These are phyloP conservation scores for Peromyscus californicus DNA, from an alignment of 2,113 vertebrate species.

Conservation along the genomic window DNA sequence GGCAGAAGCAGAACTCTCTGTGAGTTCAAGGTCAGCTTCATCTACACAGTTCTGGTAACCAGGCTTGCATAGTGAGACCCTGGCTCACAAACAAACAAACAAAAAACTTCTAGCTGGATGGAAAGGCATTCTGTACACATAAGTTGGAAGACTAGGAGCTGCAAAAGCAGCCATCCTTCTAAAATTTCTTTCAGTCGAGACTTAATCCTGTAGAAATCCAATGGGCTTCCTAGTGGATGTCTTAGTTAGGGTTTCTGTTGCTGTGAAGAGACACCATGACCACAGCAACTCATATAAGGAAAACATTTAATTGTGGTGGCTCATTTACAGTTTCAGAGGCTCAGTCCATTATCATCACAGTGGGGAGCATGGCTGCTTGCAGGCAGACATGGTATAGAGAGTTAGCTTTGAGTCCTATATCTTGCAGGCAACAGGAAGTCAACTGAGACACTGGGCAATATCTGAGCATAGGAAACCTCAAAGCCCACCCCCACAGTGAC, in stretches of 20 bases:
- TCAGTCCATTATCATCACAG: not conserved
- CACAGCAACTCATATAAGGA: not conserved
- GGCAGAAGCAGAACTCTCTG: not conserved
- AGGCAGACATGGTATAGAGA: not conserved
- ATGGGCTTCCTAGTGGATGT: not conserved
- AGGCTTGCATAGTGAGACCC: too few relatives aligned
- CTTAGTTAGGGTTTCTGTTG: not conserved
- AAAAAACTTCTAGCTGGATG: not conserved
- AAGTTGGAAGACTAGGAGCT: not conserved
- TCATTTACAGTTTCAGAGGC: not conserved
- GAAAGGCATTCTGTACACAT: not conserved
- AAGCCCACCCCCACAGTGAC: not conserved
- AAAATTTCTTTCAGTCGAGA: not conserved
- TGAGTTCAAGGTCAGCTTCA: not conserved
- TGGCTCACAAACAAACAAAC: not conserved
- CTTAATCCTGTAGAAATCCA: not conserved
- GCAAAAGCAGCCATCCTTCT: not conserved
- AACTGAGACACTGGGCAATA: not conserved
- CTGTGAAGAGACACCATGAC: not conserved
- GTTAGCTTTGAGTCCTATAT: not conserved
- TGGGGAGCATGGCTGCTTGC: not conserved
- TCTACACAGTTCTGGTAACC: not conserved
- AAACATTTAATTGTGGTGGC: not conserved
- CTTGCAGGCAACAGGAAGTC: too few relatives aligned
- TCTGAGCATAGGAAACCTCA: not conserved